Percentiles rank a stretch among this genome's conserved stretches.
Conservation (phyloP, 64 coral and sea anemone genomes). For the Trachythela sp. region DNA sequence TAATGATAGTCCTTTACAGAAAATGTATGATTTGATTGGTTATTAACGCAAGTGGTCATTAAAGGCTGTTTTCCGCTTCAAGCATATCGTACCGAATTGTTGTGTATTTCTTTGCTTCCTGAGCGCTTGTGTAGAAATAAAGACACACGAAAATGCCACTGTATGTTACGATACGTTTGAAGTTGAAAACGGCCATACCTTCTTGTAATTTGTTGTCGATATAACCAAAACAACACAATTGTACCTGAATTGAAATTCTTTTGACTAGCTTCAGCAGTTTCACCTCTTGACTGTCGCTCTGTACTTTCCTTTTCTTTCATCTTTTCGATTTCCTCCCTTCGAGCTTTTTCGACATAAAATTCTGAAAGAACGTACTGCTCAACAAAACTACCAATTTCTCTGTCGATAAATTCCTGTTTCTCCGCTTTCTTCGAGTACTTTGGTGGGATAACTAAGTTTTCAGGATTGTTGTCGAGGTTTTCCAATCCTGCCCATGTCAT, state of each 20-base stretch:
- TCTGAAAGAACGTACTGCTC: slow-evolving; percentile 34
- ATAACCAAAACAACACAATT: neutral
- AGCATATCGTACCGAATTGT: no score
- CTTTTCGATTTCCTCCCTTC: neutral
- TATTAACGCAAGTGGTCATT: neutral
- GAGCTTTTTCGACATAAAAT: slow-evolving; percentile 28
- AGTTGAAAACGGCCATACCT: neutral
- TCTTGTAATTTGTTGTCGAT: no score
- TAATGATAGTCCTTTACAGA: no score
- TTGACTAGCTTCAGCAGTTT: neutral
- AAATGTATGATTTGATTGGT: no score
- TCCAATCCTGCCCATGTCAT: slow-evolving; percentile 53
- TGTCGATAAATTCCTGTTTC: neutral
- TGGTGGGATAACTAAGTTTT: neutral
- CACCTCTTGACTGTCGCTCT: neutral
- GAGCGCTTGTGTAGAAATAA: no score
- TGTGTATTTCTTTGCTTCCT: no score
- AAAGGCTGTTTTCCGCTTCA: no score
- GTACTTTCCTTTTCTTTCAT: neutral
- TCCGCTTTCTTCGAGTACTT: neutral
- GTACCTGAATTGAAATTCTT: neutral
- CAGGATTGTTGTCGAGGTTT: slow-evolving; percentile 16
- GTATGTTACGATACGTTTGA: neutral
- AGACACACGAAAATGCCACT: no score
- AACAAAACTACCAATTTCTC: slow-evolving; percentile 28